These are phyloP conservation scores for Sisyra nigra DNA, from an alignment of 2,888 invertebrate species.

Conservation along the genomic window DNA sequence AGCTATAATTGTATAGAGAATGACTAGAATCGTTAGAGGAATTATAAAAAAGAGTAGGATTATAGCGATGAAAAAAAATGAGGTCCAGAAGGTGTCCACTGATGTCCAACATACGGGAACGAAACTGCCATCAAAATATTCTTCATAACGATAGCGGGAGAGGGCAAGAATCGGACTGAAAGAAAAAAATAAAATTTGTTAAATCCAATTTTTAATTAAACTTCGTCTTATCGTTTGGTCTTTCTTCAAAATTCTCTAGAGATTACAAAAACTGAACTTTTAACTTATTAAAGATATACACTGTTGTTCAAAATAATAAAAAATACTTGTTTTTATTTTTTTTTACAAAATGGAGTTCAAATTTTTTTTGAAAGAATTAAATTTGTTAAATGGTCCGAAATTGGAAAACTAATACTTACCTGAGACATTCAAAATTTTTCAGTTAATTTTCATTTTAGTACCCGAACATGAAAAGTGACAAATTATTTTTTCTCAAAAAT, in stretches of 20 bases:
- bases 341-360: no score
- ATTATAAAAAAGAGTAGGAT: conserved; percentile 73
- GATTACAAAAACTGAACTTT: no score
- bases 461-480: no score
- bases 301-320: no score
- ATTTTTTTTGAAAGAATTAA: no score
- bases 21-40: conserved; percentile 63
- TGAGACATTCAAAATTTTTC: no score
- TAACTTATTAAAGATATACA: no score
- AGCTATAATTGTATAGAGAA: conserved; percentile 73
- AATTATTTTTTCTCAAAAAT: no score
- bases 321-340: no score
- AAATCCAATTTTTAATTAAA: neutral
- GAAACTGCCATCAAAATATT: conserved; percentile 52
- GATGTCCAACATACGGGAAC: conserved; percentile 69
- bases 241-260: neutral
- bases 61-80: conserved; percentile 63
- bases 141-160: conserved; percentile 55
- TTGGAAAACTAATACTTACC: no score
- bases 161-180: conserved; percentile 73
- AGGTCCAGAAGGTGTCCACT: conserved; percentile 61
- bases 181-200: conserved; percentile 17
- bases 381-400: no score
- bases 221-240: neutral
- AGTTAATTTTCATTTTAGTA: no score